phyloP scores from a whole-genome alignment of 1,140 invertebrate species.

The Brachionus asplanchnoidis region DNA sequence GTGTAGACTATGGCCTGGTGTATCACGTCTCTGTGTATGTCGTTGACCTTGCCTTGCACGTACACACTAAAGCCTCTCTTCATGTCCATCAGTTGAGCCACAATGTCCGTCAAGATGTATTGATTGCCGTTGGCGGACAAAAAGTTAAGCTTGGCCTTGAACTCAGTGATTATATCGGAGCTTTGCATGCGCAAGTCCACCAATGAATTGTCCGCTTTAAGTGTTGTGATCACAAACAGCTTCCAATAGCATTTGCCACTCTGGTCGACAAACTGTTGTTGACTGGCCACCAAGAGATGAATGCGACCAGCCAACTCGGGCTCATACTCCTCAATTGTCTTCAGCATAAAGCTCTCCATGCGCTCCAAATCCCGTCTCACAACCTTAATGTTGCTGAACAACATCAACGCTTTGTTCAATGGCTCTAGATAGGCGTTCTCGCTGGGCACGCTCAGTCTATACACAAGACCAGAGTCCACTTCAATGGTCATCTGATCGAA shows the following conservation, averaged over 20 bases:
- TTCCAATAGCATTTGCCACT: slow-evolving; percentile 6
- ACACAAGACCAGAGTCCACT: neutral
- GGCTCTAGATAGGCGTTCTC: neutral
- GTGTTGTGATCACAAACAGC: neutral
- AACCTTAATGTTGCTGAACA: neutral
- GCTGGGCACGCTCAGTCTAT: neutral
- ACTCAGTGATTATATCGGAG: neutral
- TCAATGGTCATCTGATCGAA: neutral
- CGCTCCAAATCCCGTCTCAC: neutral
- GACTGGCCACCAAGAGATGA: neutral
- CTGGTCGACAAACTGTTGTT: neutral
- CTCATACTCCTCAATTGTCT: neutral
- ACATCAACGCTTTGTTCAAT: neutral
- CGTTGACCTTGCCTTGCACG: neutral
- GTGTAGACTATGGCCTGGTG: slow-evolving; percentile 35
- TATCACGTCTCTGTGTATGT: neutral
- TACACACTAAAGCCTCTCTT: slow-evolving; percentile 4
- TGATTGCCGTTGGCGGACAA: neutral
- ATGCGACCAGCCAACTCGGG: neutral
- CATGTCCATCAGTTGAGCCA: neutral
- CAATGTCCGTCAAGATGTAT: neutral
- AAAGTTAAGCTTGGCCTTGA: neutral
- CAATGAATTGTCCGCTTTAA: neutral
- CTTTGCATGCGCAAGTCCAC: neutral
- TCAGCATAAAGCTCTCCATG: neutral